Conservation (phyloP, 2,113 vertebrate genomes). For the cat (Felis catus) region F.catus_Fca126_mat1.0 CM031420.1:14444501-14445000, state of each 20-base stretch:
- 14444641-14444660: neutral
- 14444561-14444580: neutral
- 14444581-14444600: neutral
- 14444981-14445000: too few relatives aligned
- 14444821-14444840: neutral
- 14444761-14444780: neutral
- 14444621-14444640: neutral
- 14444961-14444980: neutral
- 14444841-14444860: neutral
- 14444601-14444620: neutral
- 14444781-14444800: neutral
- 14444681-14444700: neutral
- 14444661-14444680: rapidly evolving
- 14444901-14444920: neutral
- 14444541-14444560: neutral
- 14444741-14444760: neutral
- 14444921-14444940: neutral
- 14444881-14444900: rapidly evolving
- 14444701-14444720: neutral
- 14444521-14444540: neutral
- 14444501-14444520: neutral
- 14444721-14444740: neutral
- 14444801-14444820: neutral
- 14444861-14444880: rapidly evolving
- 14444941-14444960: neutral